Evolutionary conservation across 2,113 vertebrate genomes (phyloP).

Genomic region (Lipophrys pholis): DNA sequence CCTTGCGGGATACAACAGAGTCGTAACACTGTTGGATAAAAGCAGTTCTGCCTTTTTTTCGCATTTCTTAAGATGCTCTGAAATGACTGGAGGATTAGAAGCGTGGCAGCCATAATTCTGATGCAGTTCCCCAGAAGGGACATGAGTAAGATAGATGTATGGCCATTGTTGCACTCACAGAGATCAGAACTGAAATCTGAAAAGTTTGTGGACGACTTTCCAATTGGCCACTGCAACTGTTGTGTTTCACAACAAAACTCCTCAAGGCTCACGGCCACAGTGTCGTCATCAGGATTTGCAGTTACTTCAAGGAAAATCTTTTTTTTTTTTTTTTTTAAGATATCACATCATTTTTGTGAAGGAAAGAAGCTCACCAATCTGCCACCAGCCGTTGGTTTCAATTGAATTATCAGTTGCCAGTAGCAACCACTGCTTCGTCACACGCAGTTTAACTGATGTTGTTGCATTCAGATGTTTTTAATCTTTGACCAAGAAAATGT

Average conservation of each 20-base stretch:
- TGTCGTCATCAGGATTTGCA: background rate
- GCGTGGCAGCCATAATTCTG: background rate
- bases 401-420: conserved; percentile 27
- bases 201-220: background rate
- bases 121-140: background rate
- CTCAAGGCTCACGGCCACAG: background rate
- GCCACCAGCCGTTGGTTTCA: conserved; percentile 15
- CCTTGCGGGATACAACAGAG: background rate
- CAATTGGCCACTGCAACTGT: background rate
- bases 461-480: no score
- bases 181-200: conserved; percentile 2
- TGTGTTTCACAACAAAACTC: background rate
- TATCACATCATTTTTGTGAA: conserved; percentile 8
- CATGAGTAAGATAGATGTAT: background rate
- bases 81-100: conserved; percentile 6
- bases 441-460: conserved; percentile 1
- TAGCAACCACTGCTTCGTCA: conserved; percentile 28
- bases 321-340: background rate
- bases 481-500: background rate
- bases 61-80: background rate
- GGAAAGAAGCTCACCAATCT: conserved; percentile 12
- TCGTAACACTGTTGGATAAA: background rate
- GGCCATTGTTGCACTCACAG: background rate
- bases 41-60: background rate
- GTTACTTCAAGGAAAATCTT: background rate